Evolutionary conservation across 2,888 invertebrate genomes (phyloP).

Genomic region (Branchipolynoe longqiensis): DNA sequence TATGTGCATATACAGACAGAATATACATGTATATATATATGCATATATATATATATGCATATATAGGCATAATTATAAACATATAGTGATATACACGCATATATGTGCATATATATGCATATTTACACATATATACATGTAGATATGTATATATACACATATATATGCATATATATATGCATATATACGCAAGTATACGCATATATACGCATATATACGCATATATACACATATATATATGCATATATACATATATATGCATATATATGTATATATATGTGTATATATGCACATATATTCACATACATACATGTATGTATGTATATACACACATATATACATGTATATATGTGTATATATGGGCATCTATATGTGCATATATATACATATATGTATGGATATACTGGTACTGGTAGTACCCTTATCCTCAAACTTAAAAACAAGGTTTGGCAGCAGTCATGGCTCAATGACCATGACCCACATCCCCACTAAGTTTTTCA

Average conservation of each 20-base stretch:
- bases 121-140: neutral
- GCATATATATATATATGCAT: too few species aligned
- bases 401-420: too few species aligned
- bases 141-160: neutral
- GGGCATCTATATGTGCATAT: neutral
- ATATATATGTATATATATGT: conserved; percentile 16
- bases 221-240: conserved; percentile 4
- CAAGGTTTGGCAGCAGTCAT: too few species aligned
- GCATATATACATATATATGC: neutral
- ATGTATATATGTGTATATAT: neutral
- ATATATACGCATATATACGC: neutral
- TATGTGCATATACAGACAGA: too few species aligned
- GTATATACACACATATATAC: neutral
- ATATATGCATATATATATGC: neutral
- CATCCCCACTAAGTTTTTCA: too few species aligned
- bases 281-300: neutral
- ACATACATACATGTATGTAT: neutral
- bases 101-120: neutral
- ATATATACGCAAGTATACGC: too few species aligned
- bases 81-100: neutral
- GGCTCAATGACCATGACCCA: too few species aligned
- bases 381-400: too few species aligned
- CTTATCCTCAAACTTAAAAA: too few species aligned
- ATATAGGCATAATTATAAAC: too few species aligned
- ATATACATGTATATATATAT: too few species aligned